Conservation (phyloP, 2,113 vertebrate genomes). For the Rhinoderma darwinii region DNA sequence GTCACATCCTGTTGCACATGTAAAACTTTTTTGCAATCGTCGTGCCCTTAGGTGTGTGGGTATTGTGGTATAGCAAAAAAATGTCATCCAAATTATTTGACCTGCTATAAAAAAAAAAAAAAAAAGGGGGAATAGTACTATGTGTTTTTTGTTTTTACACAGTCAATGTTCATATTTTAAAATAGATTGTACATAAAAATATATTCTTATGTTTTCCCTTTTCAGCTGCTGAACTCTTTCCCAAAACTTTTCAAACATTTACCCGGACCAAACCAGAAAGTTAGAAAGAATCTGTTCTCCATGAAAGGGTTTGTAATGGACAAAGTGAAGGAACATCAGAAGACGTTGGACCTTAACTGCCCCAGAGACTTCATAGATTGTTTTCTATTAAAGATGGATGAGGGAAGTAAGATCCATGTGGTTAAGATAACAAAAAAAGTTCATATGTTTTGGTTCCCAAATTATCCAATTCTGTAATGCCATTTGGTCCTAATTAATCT, state of each 20-base stretch:
- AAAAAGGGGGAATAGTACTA: neutral
- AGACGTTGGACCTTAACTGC: slow-evolving; percentile 69
- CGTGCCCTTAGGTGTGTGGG: too few species aligned
- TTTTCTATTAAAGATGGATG: slow-evolving; percentile 76
- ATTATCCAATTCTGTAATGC: neutral
- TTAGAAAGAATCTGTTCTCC: slow-evolving; percentile 61
- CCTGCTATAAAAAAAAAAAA: too few species aligned
- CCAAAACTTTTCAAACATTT: slow-evolving; percentile 70
- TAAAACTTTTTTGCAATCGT: too few species aligned
- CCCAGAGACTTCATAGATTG: slow-evolving; percentile 82
- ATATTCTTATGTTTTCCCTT: neutral
- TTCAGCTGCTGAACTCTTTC: slow-evolving; percentile 80
- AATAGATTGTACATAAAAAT: neutral
- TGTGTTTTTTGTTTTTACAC: neutral
- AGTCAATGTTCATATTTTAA: neutral
- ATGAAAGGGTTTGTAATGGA: slow-evolving; percentile 69
- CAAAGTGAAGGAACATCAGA: slow-evolving; percentile 75
- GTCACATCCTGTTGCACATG: too few species aligned
- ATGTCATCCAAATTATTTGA: too few species aligned
- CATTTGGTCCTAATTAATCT: neutral
- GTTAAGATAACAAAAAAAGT: too few species aligned
- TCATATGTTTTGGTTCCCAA: too few species aligned
- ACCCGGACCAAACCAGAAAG: slow-evolving; percentile 71
- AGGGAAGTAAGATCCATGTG: slow-evolving; percentile 68
- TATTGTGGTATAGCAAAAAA: too few species aligned